Percentiles rank a stretch among this genome's conserved stretches.
Conservation (phyloP, 2,113 vertebrate genomes). For the Dolichotis patagonum region DNA sequence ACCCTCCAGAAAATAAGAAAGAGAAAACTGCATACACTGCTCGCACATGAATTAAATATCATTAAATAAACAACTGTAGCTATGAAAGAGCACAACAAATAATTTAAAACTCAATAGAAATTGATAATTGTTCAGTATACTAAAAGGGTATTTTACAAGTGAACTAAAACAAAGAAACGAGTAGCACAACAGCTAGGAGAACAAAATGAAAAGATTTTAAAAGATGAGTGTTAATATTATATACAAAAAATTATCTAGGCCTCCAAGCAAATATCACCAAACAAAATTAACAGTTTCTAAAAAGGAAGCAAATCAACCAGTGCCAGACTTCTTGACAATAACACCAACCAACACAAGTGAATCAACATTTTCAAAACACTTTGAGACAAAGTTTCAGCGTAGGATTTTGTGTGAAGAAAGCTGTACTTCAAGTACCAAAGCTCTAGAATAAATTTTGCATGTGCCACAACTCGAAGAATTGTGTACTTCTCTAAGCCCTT, state of each 20-base stretch:
- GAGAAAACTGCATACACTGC: neutral
- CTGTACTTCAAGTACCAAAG: neutral
- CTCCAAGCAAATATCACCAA: neutral
- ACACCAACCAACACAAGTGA: neutral
- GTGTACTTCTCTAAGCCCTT: neutral
- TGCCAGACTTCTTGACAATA: neutral
- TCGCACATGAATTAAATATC: neutral
- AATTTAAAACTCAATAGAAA: neutral
- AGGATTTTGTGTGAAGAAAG: neutral
- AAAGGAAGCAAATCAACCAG: neutral
- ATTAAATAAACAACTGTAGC: neutral
- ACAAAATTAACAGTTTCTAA: slow-evolving; percentile 21
- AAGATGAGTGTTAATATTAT: neutral
- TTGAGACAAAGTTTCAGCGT: neutral
- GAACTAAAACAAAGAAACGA: slow-evolving; percentile 14
- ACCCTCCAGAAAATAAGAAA: neutral
- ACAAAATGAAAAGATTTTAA: neutral
- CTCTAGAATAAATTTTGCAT: neutral
- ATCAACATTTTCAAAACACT: neutral
- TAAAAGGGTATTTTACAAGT: slow-evolving; percentile 15
- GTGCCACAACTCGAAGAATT: neutral
- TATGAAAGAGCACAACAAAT: neutral
- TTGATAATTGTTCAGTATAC: neutral
- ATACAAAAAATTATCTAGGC: neutral
- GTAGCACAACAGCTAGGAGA: neutral